phyloP scores from a whole-genome alignment of 2,888 invertebrate genomes.

The Apoderus coryli region DNA sequence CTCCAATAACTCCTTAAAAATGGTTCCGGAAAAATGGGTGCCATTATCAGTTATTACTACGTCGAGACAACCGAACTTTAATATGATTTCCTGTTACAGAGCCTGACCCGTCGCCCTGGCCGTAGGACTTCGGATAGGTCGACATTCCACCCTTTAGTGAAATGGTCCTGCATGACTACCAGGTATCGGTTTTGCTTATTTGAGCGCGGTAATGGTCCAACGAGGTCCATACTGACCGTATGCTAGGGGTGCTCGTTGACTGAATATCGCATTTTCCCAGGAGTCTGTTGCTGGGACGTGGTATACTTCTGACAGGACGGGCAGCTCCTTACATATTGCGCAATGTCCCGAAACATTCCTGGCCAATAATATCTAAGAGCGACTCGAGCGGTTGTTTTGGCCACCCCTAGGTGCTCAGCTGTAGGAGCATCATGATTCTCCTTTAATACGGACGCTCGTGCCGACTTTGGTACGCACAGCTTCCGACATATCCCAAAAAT shows the following conservation, averaged over 20 bases:
- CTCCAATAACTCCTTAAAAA: slow-evolving; percentile 12
- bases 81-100: slow-evolving; percentile 7
- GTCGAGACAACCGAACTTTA: slow-evolving; percentile 9
- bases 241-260: slow-evolving; percentile 17
- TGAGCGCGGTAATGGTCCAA: slow-evolving; percentile 23
- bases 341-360: slow-evolving; percentile 18
- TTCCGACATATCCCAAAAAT: too few species aligned
- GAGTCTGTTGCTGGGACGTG: slow-evolving; percentile 11
- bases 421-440: too few species aligned
- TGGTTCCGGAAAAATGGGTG: slow-evolving; percentile 16
- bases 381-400: slow-evolving; percentile 21
- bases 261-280: slow-evolving; percentile 17
- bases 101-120: slow-evolving; percentile 7
- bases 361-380: slow-evolving; percentile 20
- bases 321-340: slow-evolving; percentile 18
- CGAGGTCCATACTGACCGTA: slow-evolving; percentile 19
- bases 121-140: slow-evolving; percentile 12
- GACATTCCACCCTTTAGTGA: slow-evolving; percentile 12
- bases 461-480: too few species aligned
- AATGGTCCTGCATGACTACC: slow-evolving; percentile 8
- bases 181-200: slow-evolving; percentile 16
- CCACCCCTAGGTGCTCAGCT: slow-evolving; percentile 20
- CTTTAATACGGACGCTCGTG: too few species aligned
- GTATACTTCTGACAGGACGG: slow-evolving; percentile 18
- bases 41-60: slow-evolving; percentile 21